These are phyloP conservation scores for Callimorpha dominula DNA, from an alignment of 2,888 invertebrate species.

Conservation along the genomic window DNA sequence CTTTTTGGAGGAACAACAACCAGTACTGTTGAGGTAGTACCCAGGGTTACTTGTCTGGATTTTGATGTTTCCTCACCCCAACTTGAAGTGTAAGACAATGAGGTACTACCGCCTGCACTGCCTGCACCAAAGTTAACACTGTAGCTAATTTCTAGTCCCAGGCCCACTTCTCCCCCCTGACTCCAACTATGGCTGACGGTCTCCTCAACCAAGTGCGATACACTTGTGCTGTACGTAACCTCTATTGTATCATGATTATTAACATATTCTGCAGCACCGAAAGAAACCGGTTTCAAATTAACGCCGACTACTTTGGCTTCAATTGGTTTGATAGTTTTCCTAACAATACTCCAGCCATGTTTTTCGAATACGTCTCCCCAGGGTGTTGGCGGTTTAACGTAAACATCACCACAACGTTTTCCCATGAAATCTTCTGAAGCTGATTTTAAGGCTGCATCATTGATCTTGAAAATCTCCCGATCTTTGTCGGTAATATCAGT, in stretches of 20 bases:
- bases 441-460: not conserved
- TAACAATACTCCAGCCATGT: not conserved
- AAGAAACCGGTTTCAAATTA: not conserved
- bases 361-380: not conserved
- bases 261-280: not conserved
- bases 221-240: not conserved
- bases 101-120: not conserved
- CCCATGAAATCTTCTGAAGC: constrained; percentile 1
- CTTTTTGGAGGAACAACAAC: not conserved
- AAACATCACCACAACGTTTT: constrained; percentile 1
- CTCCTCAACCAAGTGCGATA: not conserved
- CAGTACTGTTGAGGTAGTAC: not conserved
- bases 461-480: not conserved
- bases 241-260: not conserved
- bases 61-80: not conserved
- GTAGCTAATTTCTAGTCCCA: not conserved
- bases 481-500: not conserved
- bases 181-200: not conserved
- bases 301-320: not conserved
- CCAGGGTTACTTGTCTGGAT: not conserved
- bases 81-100: not conserved
- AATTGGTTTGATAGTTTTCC: not conserved
- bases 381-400: not conserved
- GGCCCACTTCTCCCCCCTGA: not conserved
- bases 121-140: not conserved